Evolutionary conservation across 2,797 vertebrate species (phyloP).

Genomic region (Dromococcyx pavoninus): DNA sequence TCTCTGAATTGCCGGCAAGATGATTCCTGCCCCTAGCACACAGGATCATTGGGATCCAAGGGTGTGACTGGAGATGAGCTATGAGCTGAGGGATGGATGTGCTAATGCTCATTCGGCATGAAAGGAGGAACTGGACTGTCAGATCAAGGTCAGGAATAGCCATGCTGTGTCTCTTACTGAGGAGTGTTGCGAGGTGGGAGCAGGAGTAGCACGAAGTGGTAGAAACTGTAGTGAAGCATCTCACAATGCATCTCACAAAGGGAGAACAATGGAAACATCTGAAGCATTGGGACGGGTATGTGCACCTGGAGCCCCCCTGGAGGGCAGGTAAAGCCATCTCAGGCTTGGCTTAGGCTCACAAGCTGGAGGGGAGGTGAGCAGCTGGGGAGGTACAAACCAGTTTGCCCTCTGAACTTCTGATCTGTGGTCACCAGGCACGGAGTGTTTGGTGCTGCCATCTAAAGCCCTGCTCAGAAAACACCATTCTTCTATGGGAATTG

Average conservation of each 20-base stretch:
- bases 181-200: neutral
- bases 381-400: neutral
- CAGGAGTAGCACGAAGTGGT: neutral
- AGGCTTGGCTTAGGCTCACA: neutral
- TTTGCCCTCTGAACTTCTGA: neutral
- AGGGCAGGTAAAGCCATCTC: neutral
- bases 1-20: neutral
- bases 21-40: neutral
- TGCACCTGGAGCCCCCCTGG: neutral
- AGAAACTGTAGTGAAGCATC: neutral
- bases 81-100: neutral
- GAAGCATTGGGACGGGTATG: fast-evolving
- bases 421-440: neutral
- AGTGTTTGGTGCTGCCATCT: neutral
- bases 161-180: fast-evolving
- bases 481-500: neutral
- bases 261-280: neutral
- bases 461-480: neutral
- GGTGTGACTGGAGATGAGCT: slow-evolving; percentile 27
- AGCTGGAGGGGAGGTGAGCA: neutral
- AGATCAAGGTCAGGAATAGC: neutral
- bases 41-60: slow-evolving; percentile 14
- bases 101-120: neutral
- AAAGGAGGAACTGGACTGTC: neutral
- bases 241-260: neutral